Conservation (phyloP, 1,140 invertebrate genomes). For the Lordiphosa collinella region DNA sequence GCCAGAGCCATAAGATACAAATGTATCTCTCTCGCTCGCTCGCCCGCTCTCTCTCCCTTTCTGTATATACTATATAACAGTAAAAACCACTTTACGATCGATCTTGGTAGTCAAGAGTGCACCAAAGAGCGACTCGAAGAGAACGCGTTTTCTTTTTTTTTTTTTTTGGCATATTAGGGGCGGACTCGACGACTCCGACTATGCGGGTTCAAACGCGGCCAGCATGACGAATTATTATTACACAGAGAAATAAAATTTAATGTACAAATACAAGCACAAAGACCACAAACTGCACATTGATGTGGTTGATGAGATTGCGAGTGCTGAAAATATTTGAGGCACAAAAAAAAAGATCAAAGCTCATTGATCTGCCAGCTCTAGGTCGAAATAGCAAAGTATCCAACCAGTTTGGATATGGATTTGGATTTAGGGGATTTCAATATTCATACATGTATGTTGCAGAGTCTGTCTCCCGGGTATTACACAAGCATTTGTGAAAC, state of each 20-base stretch:
- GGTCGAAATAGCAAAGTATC: neutral
- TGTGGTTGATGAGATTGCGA: slow-evolving; percentile 39
- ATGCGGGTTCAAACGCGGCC: slow-evolving; percentile 75
- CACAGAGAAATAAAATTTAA: slow-evolving; percentile 69
- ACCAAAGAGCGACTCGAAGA: slow-evolving; percentile 23
- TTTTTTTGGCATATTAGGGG: slow-evolving; percentile 61
- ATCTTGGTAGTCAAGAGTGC: slow-evolving; percentile 30
- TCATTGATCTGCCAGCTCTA: slow-evolving; percentile 51
- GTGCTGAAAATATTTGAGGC: slow-evolving; percentile 7
- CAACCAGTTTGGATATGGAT: slow-evolving; percentile 24
- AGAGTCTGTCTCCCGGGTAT: slow-evolving; percentile 37
- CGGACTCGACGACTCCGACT: slow-evolving; percentile 32
- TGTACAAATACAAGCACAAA: slow-evolving; percentile 33
- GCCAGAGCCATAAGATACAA: slow-evolving; percentile 64
- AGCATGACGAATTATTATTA: slow-evolving; percentile 77
- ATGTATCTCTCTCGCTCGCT: slow-evolving; percentile 30
- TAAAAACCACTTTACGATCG: slow-evolving; percentile 70
- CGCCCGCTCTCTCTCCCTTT: slow-evolving; percentile 4
- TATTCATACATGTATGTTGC: slow-evolving; percentile 10
- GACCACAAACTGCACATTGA: slow-evolving; percentile 54
- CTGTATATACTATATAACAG: slow-evolving; percentile 60
- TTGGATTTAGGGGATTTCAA: slow-evolving; percentile 8
- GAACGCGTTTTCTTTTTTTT: slow-evolving; percentile 11
- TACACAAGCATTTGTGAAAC: slow-evolving; percentile 76
- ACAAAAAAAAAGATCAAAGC: slow-evolving; percentile 45